phyloP scores from a whole-genome alignment of 2,888 invertebrate species.

The Julus scandinavius region DNA sequence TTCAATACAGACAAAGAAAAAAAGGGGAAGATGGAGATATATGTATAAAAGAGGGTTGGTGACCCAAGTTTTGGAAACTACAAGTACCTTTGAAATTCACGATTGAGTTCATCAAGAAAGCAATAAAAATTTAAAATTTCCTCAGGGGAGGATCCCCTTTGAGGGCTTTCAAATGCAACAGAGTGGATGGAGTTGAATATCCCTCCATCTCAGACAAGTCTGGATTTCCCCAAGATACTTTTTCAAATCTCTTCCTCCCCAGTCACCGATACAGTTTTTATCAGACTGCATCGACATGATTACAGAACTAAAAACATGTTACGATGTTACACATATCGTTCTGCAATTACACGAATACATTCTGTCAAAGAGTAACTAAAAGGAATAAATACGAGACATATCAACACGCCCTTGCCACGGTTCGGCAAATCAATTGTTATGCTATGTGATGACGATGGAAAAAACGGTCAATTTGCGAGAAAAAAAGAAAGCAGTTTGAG shows the following conservation, averaged over 20 bases:
- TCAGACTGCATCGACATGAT: background rate
- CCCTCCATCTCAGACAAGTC: background rate
- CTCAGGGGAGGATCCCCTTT: constrained; percentile 10
- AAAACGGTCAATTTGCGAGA: background rate
- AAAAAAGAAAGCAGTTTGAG: background rate
- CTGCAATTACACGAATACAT: too few species aligned
- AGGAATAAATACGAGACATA: background rate
- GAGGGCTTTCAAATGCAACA: background rate
- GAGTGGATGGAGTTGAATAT: background rate
- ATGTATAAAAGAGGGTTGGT: background rate
- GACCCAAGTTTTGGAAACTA: background rate
- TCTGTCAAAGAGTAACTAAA: background rate
- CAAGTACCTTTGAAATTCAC: background rate
- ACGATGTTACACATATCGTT: too few species aligned
- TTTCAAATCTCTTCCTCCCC: too few species aligned
- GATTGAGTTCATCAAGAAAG: constrained; percentile 31
- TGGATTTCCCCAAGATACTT: background rate
- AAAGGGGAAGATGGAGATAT: background rate
- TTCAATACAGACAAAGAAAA: constrained; percentile 20
- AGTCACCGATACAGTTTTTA: too few species aligned
- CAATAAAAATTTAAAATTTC: constrained; percentile 40
- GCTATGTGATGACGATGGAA: background rate
- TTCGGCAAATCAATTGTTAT: background rate
- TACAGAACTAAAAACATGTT: too few species aligned
- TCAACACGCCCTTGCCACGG: background rate